Evolutionary conservation across 2,888 invertebrate species (phyloP).

Genomic region (Morpho achilles): DNA sequence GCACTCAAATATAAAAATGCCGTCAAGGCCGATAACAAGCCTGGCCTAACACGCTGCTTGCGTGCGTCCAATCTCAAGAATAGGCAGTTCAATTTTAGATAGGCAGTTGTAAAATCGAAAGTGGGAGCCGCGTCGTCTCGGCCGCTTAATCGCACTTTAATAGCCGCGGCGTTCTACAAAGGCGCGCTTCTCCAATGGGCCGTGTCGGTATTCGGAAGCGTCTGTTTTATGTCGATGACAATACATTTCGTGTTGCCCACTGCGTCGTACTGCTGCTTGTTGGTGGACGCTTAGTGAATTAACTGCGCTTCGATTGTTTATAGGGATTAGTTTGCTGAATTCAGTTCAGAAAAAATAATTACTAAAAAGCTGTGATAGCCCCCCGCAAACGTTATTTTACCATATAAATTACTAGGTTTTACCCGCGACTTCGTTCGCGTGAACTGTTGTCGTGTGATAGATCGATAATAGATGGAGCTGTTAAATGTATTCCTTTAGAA

Average conservation of each 20-base stretch:
- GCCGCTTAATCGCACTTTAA: constrained; percentile 68
- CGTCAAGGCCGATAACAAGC: constrained; percentile 7
- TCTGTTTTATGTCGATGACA: constrained; percentile 12
- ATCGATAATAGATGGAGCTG: too few species aligned
- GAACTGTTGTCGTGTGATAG: too few species aligned
- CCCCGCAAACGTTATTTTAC: too few species aligned
- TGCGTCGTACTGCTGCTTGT: not conserved
- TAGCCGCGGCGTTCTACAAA: constrained; percentile 68
- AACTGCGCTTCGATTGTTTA: too few species aligned
- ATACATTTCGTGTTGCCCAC: constrained; percentile 9
- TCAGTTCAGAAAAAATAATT: not conserved
- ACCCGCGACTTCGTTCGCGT: too few species aligned
- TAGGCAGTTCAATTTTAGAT: constrained; percentile 46
- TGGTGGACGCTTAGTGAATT: too few species aligned
- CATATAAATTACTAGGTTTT: too few species aligned
- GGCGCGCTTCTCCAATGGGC: constrained; percentile 43
- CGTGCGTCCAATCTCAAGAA: constrained; percentile 19
- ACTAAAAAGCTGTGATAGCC: not conserved
- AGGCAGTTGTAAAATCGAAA: constrained; percentile 65
- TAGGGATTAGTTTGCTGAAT: too few species aligned
- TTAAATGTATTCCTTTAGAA: too few species aligned
- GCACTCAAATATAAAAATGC: too few species aligned
- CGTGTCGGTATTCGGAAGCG: constrained; percentile 34
- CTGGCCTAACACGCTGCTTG: constrained; percentile 2
- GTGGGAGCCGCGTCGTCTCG: constrained; percentile 66